A percentile compares a stretch with the other conserved stretches of the same genome.
Conservation (phyloP, 2,888 invertebrate species). For the Lumbricus terrestris region DNA sequence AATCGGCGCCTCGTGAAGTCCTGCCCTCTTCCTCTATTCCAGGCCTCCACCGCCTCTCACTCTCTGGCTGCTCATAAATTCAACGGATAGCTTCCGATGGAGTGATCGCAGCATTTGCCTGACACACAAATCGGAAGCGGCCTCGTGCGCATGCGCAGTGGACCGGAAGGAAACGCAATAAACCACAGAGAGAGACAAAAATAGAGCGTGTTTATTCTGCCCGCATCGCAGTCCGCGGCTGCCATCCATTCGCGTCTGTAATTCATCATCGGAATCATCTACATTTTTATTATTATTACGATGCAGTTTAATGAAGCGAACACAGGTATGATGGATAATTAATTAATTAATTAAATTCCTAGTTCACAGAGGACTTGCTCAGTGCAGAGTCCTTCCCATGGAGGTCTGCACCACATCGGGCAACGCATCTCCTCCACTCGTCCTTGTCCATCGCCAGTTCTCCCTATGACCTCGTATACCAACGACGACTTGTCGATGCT, state of each 20-base stretch:
- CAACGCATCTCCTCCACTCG: too few species aligned
- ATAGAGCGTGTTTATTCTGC: neutral
- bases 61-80: neutral
- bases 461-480: too few species aligned
- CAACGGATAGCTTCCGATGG: neutral
- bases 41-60: neutral
- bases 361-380: neutral
- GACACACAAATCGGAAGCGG: slow-evolving; percentile 6
- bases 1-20: neutral
- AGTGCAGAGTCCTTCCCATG: too few species aligned
- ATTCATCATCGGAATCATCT: neutral
- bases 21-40: slow-evolving; percentile 5
- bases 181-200: neutral
- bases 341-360: neutral
- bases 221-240: neutral
- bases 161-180: slow-evolving; percentile 8
- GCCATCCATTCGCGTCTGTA: neutral
- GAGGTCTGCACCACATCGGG: too few species aligned
- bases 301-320: neutral
- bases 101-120: neutral
- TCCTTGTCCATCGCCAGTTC: too few species aligned
- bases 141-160: neutral
- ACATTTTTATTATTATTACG: too few species aligned
- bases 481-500: neutral
- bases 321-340: neutral